Base-by-base conservation (phyloP, 1,140 invertebrate species). In the Drosophila pectinifera region DNA sequence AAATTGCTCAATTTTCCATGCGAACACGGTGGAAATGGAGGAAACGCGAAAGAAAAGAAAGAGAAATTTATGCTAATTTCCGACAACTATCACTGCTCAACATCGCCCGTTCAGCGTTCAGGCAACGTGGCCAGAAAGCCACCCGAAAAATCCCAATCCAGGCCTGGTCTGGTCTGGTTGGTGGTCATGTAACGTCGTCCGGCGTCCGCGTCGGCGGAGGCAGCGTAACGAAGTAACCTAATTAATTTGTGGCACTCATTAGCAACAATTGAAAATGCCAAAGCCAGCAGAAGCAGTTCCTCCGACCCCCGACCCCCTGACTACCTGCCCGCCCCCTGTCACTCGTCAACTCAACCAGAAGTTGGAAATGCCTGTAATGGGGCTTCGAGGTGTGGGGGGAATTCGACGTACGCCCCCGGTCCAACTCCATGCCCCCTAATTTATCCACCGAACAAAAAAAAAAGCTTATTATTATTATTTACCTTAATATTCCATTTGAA, bases 231-330 rank as follows among this genome's bases (percentile, higher is more conserved):
- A 89, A 89, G 84, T 89, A 89, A 89, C 84, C 84, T 84, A 89
- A 89, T 89, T 89, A 89, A 89, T 89, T 89, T 89, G 84, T 89
- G 84, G 84, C 84, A 84, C 84, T 89, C 84, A 89, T 89, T 89
- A 89, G 84, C 69, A 89, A 80, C 84, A 89, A 89, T 89, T 89
- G 84, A 89, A 89, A 89, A 83, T 72, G 84, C 84, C 83, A 70
- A 42, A 82, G 20, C 54, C 81, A 65, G 74, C 67, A 55, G 48
- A 54, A 48, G 48, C 49, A 74, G 59, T 59, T 53, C 74, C 62
- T 61, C 49, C 48, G 49, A 39, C 46, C 46, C 41, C 14, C 34
- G 42, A 24, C 36, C 49, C 31, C 13, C 24, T n/a, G 26, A 6
- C 28, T 10, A 31, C 28, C 28, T 31, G 24, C 10, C 28, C 10